Base-by-base conservation (phyloP, 2,113 vertebrate genomes). In the Sinocyclocheilus anophthalmus region DNA sequence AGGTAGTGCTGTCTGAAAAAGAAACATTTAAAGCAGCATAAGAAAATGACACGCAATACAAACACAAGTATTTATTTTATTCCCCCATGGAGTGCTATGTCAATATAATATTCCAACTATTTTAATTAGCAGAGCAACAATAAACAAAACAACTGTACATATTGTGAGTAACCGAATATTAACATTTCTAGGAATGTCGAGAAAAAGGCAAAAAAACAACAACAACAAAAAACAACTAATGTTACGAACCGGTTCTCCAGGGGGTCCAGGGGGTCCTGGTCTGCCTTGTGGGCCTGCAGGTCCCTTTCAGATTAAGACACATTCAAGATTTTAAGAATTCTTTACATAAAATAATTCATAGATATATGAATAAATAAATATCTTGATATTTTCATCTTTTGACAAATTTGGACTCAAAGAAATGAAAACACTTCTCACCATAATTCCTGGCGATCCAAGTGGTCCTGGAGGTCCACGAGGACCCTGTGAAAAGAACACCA, bases 191-290 rank as follows among this genome's bases (percentile, higher is more conserved):
- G 2, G 61, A 63, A 24, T 65, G 11, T 2, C 6, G 5, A 65
- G n/a, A 65, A 65, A 63, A 63, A 63, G 9, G 10, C 22, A 63
- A 24, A 53, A 24, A 42, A 57, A 24, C 0, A 39, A 39, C 26
- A 30, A 30, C 80, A 26, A 85, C 77, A 83, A 48, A 65, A 63
- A 22, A 20, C 11, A 63, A 22, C 3, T 55, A 26, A 59, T 86
- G 16, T 75, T 91, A 97, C 97, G 7, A 95, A 99, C 98, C 88
- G 95, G 97, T 93, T 98, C 97, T 92, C 98, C 97, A 89, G 97
- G 97, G 87, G 97, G 97, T 83, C 98, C 98, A 59, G 97, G 96
- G 3, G 95, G 94, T 81, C 98, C 98, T 83, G 96, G 97, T 83
- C 93, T 95, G 78, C 98, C 98, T 87, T 97, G 95, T 88, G 92